Base-by-base conservation (phyloP, 2,113 vertebrate genomes). In the Clarias gariepinus region DNA sequence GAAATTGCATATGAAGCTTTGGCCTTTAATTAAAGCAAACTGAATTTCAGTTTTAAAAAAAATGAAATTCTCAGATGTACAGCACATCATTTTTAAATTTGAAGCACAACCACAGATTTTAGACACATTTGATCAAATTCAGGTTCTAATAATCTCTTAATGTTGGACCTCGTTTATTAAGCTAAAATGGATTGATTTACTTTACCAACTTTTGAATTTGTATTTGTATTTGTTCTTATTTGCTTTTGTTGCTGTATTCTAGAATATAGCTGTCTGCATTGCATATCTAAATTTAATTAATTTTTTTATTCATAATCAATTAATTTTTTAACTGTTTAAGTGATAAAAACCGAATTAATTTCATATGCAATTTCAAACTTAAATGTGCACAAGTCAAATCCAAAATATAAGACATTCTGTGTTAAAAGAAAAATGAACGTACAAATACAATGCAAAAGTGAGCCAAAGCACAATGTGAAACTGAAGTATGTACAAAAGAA, bases 401-500 rank as follows among this genome's bases (percentile, higher is more conserved):
- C 47, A 8, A 57, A 74, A n/a, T 25, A 60, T 60, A 55, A 82
- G 13, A 2, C 21, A 52, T 63, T 47, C 25, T 9, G 16, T 0
- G 2, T 64, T n/a, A 53, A 25, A 87, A 47, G 6, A 47, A 47
- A 47, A 47, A 7, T 0, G 83, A 87, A 81, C 87, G 63, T 2
- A 82, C 76, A 23, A 80, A 88, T 7, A 58, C 30, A 76, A 21
- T 13, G 23, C n/a, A 69, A 77, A 41, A 41, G 63, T 25, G 53
- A 71, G 85, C 13, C 78, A 73, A 55, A 86, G 85, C 16, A 21
- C 68, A 81, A 77, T 18, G 84, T 84, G 85, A 60, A 30, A 64
- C 36, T 19, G 82, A 36, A 89, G 85, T 91, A 91, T 93, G 58
- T 91, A 93, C 91, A 93, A 86, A 11, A 57, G 88, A 79, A 82